A percentile compares a stretch with the other conserved stretches of the same genome.
Evolutionary conservation across 2,113 vertebrate species (phyloP).

Genomic region (Pontoporia blainvillei): DNA sequence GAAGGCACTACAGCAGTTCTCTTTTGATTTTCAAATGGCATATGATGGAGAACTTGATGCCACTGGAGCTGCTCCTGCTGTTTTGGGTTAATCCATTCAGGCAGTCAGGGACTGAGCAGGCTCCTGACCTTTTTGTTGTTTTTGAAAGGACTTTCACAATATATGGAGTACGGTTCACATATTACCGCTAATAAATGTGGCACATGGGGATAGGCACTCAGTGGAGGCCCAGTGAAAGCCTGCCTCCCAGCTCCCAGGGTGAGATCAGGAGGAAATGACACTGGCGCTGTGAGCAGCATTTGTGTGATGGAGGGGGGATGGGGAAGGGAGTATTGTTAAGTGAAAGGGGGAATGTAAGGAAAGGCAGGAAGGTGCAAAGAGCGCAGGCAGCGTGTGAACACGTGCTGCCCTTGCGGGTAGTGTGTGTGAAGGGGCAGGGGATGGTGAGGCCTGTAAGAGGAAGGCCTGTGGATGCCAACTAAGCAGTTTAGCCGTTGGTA

Average conservation of each 20-base stretch:
- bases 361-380: neutral
- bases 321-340: neutral
- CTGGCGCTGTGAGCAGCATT: neutral
- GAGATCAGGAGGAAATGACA: neutral
- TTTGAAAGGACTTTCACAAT: neutral
- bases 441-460: accelerated
- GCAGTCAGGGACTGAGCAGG: neutral
- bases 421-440: neutral
- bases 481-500: accelerated
- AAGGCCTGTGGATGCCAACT: neutral
- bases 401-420: neutral
- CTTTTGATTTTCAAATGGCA: neutral
- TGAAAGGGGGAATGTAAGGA: neutral
- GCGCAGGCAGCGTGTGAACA: neutral
- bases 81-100: neutral
- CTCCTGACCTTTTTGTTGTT: neutral
- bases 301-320: neutral
- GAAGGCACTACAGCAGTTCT: accelerated
- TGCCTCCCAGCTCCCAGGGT: accelerated
- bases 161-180: accelerated
- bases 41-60: neutral
- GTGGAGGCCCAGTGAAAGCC: neutral
- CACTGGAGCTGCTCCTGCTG: neutral
- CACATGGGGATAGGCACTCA: accelerated
- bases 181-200: accelerated